Evolutionary conservation across 1,140 invertebrate species (phyloP).

Genomic region (Ceratina japonica): DNA sequence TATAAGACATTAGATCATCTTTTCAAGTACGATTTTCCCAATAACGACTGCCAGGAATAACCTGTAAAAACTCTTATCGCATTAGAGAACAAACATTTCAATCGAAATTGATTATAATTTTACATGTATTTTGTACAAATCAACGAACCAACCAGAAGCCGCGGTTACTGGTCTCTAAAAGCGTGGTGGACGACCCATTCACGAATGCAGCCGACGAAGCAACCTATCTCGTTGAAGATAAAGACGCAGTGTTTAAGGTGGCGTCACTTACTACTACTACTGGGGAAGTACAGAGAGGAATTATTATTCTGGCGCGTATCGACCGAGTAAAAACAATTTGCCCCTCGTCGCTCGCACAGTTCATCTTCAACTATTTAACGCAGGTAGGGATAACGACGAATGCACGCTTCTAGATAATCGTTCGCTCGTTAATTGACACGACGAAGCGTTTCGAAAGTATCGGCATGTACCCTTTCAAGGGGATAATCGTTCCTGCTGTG

Average conservation of each 20-base stretch:
- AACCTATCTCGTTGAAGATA: slow-evolving; percentile 37
- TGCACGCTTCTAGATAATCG: background rate
- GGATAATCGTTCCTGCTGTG: slow-evolving; percentile 53
- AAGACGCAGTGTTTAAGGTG: slow-evolving; percentile 39
- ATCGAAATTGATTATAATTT: background rate
- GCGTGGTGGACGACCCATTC: background rate
- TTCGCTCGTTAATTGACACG: background rate
- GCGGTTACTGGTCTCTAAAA: no score
- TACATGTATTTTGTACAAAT: background rate
- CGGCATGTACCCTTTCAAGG: slow-evolving; percentile 27
- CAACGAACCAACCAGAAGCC: background rate
- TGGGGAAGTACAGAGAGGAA: slow-evolving; percentile 63
- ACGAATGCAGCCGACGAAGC: slow-evolving; percentile 14
- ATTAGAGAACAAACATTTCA: no score
- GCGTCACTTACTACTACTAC: slow-evolving; percentile 65
- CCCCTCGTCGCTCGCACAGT: slow-evolving; percentile 22
- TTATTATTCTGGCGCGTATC: slow-evolving; percentile 68
- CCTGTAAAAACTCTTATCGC: no score
- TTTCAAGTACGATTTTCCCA: no score
- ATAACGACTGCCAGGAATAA: no score
- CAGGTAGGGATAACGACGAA: slow-evolving; percentile 43
- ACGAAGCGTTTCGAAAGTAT: background rate
- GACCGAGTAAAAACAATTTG: slow-evolving; percentile 72
- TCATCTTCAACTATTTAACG: slow-evolving; percentile 24
- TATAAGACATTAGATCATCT: no score